Evolutionary conservation across 35 echinoderm and acorn worm genomes (phyloP), one percentile per base, ranked within the genome.

Genomic region (Lytechinus pictus): DNA sequence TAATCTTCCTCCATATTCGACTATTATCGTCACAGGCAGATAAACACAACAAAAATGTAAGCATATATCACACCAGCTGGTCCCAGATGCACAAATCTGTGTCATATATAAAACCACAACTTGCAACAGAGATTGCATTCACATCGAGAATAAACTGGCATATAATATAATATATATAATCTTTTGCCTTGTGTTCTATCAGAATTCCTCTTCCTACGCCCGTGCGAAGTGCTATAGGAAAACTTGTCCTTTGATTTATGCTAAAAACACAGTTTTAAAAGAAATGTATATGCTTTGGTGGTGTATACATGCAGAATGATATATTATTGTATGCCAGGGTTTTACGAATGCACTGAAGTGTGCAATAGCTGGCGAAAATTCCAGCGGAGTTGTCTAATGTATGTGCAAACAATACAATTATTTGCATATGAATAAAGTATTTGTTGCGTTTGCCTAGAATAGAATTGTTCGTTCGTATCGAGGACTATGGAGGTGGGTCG

Each of bases 1-100:
- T n/a, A 90, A 4, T 90, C 88, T 21, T 90, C 88, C n/a, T 90
- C 88, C 88, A 90, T 90, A 52, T 90, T 79, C 66, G 66, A 79
- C 88, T 6, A 4, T 90, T 90, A 44, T 14, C 88, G 11, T 90
- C 16, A n/a, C 88, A 33, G 3, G 28, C 1, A 2, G 4, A 51
- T 27, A 89, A 53, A 71, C 24, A 71, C 24, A 44, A 79, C 66
- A 79, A 58, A 58, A 58, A 58, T 58, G 5, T 13, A 58, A n/a
- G 66, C 4, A 79, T 79, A 79, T 79, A 24, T 24, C 21, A 24
- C 5, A 27, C n/a, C 8, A 24, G 66, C 66, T 79, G 66, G 66
- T 79, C 66, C 66, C 66, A 79, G 6, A 16, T 79, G 19, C 12
- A 24, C 21, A 79, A 24, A 79, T 79, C 14, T 16, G 66, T 79